Evolutionary conservation across 2,797 vertebrate genomes (phyloP), one percentile per base, ranked within the genome.

Genomic region (Enteromius trimaculatus): DNA sequence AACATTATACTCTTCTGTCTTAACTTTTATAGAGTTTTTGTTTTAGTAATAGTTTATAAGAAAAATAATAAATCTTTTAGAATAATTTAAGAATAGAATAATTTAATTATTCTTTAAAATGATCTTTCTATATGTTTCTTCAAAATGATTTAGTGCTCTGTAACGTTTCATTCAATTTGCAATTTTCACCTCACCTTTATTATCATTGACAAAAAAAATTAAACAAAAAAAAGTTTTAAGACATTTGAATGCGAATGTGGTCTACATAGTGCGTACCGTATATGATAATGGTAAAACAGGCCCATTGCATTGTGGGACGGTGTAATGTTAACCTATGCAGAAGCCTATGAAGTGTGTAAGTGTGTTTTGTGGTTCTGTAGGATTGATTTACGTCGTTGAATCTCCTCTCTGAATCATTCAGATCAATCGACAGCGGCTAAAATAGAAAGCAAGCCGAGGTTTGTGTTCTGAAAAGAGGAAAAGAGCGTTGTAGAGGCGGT

Each of bases 311-410:
- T n/a, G 71, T 34, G 5, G 19, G 11, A 31, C 6, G 6, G 62
- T 49, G 42, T 16, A 34, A 13, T 37, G 77, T 44, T 55, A 55
- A 51, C 39, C 8, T 23, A 29, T 23, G 31, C 31, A 39, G 60
- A 75, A 29, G 11, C 14, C 17, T 31, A 62, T 71, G 37, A 66
- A 77, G 72, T 39, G 64, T 75, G 42, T n/a, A 47, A 72, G 79
- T 47, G 42, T 82, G 72, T 58, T 82, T 68, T 42, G 71, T 53
- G 71, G 80, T 76, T 66, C n/a, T 17, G 51, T 62, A 39, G 21
- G 10, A 65, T 82, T 75, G 80, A 82, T 80, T 82, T 75, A 53
- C 29, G 14, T 69, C 19, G 34, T 55, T 68, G 81, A 75, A 21
- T 64, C 80, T 44, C 72, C 62, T 68, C 72, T 77, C 64, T n/a